Evolutionary conservation across 2,797 vertebrate species (phyloP).

Genomic region (Champsocephalus gunnari): DNA sequence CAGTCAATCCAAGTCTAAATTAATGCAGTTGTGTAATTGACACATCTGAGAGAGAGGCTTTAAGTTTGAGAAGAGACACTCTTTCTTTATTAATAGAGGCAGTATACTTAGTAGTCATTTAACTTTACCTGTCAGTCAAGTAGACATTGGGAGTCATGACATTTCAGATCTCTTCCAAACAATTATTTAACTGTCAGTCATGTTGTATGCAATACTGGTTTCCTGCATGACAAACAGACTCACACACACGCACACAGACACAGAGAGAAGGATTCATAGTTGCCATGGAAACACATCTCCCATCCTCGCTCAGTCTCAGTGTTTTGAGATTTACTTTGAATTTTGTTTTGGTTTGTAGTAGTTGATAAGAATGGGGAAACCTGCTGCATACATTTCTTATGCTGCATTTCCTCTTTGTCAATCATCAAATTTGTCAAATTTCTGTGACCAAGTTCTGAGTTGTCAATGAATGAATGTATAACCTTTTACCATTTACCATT

Average conservation of each 20-base stretch:
- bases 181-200: not conserved
- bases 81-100: not conserved
- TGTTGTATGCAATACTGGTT: not conserved
- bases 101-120: not conserved
- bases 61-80: not conserved
- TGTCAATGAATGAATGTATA: constrained; percentile 17
- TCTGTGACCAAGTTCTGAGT: not conserved
- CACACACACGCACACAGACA: constrained; percentile 20
- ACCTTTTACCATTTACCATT: not conserved
- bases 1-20: not conserved
- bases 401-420: not conserved
- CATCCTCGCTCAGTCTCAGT: constrained; percentile 59
- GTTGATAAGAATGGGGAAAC: constrained; percentile 25
- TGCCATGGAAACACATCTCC: constrained; percentile 83
- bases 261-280: constrained; percentile 68
- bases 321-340: constrained; percentile 63
- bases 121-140: not conserved
- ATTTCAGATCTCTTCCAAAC: not conserved
- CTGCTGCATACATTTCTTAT: too few species aligned
- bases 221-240: constrained; percentile 1
- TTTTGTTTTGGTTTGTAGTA: constrained; percentile 48
- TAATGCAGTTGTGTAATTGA: not conserved
- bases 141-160: not conserved
- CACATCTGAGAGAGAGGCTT: not conserved
- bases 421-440: not conserved